Evolutionary conservation across 1,140 invertebrate genomes (phyloP).

Genomic region (Panagrolaimus sp.): DNA sequence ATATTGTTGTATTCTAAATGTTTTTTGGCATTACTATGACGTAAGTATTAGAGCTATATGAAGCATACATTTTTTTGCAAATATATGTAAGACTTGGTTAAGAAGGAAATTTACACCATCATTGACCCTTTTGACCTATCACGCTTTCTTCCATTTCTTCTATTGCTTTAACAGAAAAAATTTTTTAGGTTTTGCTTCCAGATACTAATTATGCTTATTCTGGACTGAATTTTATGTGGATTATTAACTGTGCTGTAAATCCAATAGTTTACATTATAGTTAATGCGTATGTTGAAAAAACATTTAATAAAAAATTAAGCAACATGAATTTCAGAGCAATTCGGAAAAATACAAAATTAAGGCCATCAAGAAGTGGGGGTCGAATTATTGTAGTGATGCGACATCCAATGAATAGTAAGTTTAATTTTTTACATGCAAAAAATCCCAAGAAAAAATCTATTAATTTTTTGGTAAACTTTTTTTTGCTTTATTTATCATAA

Average conservation of each 20-base stretch:
- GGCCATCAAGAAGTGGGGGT: too few species aligned
- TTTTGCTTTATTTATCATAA: too few species aligned
- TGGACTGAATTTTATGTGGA: constrained; percentile 50
- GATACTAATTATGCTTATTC: constrained; percentile 33
- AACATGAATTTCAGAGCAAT: neutral
- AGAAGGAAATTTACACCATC: too few species aligned
- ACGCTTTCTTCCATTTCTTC: neutral
- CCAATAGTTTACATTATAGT: constrained; percentile 46
- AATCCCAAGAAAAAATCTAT: too few species aligned
- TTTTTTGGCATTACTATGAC: constrained; percentile 44
- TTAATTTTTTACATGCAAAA: too few species aligned
- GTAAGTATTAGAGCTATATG: constrained; percentile 19
- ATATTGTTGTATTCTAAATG: constrained; percentile 45
- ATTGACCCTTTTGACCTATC: constrained; percentile 14
- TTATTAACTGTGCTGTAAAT: constrained; percentile 43
- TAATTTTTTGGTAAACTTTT: too few species aligned
- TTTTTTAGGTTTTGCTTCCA: constrained; percentile 36
- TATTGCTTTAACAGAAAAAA: neutral
- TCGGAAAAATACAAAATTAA: too few species aligned
- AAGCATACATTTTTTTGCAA: neutral
- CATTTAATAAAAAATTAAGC: neutral
- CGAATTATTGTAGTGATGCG: too few species aligned
- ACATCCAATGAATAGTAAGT: too few species aligned
- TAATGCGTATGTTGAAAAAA: constrained; percentile 36
- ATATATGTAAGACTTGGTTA: too few species aligned